Percentiles rank a stretch among this genome's conserved stretches.
Conservation (phyloP, 2,888 invertebrate genomes). For the Eristalis intricaria region DNA sequence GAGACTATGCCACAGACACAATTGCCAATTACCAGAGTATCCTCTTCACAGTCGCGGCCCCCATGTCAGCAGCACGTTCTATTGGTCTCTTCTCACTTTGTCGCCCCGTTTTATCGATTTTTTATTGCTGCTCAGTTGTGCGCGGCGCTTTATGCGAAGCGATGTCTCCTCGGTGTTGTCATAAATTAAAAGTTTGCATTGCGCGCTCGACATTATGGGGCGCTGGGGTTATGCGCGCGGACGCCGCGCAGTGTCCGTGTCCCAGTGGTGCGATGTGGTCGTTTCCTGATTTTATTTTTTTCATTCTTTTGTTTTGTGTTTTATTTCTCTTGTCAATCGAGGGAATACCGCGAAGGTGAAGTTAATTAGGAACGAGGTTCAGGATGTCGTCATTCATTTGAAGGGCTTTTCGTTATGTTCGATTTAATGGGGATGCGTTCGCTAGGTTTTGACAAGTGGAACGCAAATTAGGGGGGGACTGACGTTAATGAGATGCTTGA, state of each 20-base stretch:
- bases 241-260: not conserved
- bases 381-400: not conserved
- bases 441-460: no score
- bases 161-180: conserved; percentile 22
- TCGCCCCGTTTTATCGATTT: conserved; percentile 53
- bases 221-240: not conserved
- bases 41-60: not conserved
- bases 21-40: conserved; percentile 49
- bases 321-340: not conserved
- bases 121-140: conserved; percentile 41
- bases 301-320: not conserved
- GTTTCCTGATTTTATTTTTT: conserved; percentile 1
- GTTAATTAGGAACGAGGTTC: not conserved
- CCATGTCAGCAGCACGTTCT: not conserved
- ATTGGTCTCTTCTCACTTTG: not conserved
- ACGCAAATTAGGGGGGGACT: no score
- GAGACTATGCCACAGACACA: conserved; percentile 41
- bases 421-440: not conserved
- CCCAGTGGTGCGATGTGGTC: not conserved
- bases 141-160: conserved; percentile 42
- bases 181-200: conserved; percentile 35
- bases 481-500: no score
- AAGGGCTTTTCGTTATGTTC: not conserved
- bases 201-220: not conserved
- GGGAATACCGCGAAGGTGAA: not conserved